These are phyloP conservation scores for Lontra canadensis DNA, from an alignment of 2,113 vertebrate genomes.

Conservation along the genomic window DNA sequence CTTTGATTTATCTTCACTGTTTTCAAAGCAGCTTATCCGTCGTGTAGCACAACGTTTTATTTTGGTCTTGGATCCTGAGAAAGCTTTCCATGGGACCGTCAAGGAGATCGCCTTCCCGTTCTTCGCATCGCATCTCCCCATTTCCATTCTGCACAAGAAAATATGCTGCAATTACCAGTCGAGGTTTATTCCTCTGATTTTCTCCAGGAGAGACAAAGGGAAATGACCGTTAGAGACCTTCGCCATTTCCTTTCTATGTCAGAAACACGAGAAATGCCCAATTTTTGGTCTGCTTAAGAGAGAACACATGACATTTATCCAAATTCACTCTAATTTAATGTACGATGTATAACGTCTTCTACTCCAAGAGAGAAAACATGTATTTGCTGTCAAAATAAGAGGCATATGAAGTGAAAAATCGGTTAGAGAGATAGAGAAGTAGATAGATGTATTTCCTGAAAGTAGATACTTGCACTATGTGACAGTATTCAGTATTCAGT, in stretches of 20 bases:
- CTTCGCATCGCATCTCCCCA: conserved; percentile 38
- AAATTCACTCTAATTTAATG: conserved; percentile 26
- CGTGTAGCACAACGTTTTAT: conserved; percentile 64
- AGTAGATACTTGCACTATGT: not conserved
- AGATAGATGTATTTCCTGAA: not conserved
- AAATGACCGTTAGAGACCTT: conserved; percentile 47
- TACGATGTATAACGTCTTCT: not conserved
- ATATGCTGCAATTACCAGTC: conserved; percentile 50
- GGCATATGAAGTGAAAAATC: not conserved
- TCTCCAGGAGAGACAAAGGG: conserved; percentile 45
- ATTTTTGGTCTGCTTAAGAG: conserved; percentile 28
- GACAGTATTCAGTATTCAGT: not conserved
- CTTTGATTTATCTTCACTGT: conserved; percentile 68
- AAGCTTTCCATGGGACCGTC: conserved; percentile 58
- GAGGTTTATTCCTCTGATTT: conserved; percentile 47
- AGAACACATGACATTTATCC: not conserved
- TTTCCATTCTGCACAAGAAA: conserved; percentile 66
- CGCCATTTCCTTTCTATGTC: conserved; percentile 10
- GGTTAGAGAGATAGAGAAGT: not conserved
- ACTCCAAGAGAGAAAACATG: not conserved
- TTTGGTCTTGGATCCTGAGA: conserved; percentile 66
- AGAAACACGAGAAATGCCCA: not conserved
- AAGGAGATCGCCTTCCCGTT: conserved; percentile 54
- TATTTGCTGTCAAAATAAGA: conserved; percentile 13
- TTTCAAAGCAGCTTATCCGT: conserved; percentile 74